phyloP scores from a whole-genome alignment of 2,888 invertebrate species.

The Drosophila algonquin region DNA sequence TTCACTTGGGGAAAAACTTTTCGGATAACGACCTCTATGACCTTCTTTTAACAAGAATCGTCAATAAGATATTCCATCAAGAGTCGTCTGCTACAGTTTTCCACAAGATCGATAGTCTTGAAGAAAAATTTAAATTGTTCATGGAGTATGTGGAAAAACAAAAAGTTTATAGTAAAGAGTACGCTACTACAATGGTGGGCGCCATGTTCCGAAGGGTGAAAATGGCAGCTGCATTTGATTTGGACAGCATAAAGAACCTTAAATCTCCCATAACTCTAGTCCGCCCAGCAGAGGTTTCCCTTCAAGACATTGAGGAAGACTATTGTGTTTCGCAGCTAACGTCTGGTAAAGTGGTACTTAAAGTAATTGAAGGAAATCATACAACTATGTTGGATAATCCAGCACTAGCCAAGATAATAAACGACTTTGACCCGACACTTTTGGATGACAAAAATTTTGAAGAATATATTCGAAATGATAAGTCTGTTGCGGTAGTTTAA shows the following conservation, averaged over 20 bases:
- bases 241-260: slow-evolving; percentile 81
- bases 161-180: slow-evolving; percentile 82
- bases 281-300: slow-evolving; percentile 86
- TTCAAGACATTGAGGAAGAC: slow-evolving; percentile 86
- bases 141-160: slow-evolving; percentile 84
- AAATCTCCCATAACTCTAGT: slow-evolving; percentile 87
- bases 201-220: slow-evolving; percentile 86
- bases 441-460: slow-evolving; percentile 81
- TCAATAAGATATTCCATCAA: slow-evolving; percentile 80
- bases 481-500: slow-evolving; percentile 59
- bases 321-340: slow-evolving; percentile 87
- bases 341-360: slow-evolving; percentile 86
- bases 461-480: slow-evolving; percentile 73
- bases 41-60: slow-evolving; percentile 74
- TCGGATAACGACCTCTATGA: slow-evolving; percentile 79
- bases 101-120: slow-evolving; percentile 85
- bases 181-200: slow-evolving; percentile 83
- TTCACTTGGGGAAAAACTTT: slow-evolving; percentile 73
- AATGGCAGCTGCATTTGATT: slow-evolving; percentile 85
- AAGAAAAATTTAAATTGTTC: slow-evolving; percentile 86
- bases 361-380: slow-evolving; percentile 90
- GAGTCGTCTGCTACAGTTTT: slow-evolving; percentile 83
- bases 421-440: slow-evolving; percentile 83
- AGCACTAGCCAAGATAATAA: slow-evolving; percentile 87
- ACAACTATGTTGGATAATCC: slow-evolving; percentile 88